Conservation (phyloP, 2,797 vertebrate genomes). For the Lagorchestes hirsutus region DNA sequence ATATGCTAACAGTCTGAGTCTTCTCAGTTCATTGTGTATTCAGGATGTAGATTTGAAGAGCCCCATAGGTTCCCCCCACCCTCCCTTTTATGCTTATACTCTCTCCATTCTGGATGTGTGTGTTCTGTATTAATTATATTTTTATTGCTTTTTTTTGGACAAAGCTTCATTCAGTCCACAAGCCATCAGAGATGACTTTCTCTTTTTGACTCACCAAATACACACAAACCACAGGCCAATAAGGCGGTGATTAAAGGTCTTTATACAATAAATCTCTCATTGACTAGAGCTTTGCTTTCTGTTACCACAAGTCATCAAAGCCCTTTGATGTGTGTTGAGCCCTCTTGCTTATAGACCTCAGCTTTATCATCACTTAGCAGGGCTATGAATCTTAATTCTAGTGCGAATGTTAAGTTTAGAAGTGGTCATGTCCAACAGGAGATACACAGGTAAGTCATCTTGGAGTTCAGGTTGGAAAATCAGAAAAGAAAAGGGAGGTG, state of each 20-base stretch:
- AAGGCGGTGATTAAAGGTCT: slow-evolving; percentile 72
- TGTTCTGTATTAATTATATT: slow-evolving; percentile 63
- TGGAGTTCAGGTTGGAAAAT: slow-evolving; percentile 49
- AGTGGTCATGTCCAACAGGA: slow-evolving; percentile 50
- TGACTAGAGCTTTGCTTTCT: slow-evolving; percentile 62
- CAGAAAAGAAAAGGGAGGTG: not conserved
- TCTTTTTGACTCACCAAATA: slow-evolving; percentile 73
- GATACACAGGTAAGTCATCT: slow-evolving; percentile 37
- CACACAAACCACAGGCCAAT: slow-evolving; percentile 74
- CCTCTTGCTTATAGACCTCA: slow-evolving; percentile 68
- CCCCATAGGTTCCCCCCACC: not conserved
- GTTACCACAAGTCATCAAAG: slow-evolving; percentile 57
- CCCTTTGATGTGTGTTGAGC: slow-evolving; percentile 79
- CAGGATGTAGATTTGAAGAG: slow-evolving; percentile 43
- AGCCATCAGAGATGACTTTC: slow-evolving; percentile 62
- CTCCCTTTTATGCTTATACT: not conserved
- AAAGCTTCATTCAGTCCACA: slow-evolving; percentile 67
- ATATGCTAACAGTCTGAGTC: not conserved
- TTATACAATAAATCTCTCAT: slow-evolving; percentile 69
- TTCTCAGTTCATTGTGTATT: slow-evolving; percentile 1
- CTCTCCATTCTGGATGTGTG: slow-evolving; percentile 18
- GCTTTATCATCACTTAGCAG: slow-evolving; percentile 57
- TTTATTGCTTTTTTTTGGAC: slow-evolving; percentile 58
- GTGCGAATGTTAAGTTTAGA: slow-evolving; percentile 49
- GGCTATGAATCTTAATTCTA: slow-evolving; percentile 39